phyloP scores from a whole-genome alignment of 2,888 invertebrate species.

The Flexamia atlantica region DNA sequence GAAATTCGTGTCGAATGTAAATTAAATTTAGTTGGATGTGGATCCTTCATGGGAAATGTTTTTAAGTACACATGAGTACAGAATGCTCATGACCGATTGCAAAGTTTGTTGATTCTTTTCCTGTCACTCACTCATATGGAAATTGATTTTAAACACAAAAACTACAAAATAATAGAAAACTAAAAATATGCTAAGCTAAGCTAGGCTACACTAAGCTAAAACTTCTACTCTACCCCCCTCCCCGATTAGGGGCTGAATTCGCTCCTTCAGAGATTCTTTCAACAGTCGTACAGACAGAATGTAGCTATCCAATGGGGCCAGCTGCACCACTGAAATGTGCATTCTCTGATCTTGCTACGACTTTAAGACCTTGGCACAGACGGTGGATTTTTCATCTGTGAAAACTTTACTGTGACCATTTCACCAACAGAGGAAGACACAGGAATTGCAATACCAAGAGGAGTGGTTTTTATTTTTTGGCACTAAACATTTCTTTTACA shows the following conservation, averaged over 20 bases:
- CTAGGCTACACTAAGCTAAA: conserved; percentile 35
- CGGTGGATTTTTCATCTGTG: too few species aligned
- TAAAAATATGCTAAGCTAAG: conserved; percentile 41
- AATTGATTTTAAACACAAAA: neutral
- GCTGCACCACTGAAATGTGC: conserved; percentile 32
- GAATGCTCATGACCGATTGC: neutral
- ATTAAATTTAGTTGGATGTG: too few species aligned
- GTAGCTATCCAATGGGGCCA: neutral
- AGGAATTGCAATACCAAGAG: too few species aligned
- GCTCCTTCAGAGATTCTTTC: conserved; percentile 43
- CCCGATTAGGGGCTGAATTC: conserved; percentile 47
- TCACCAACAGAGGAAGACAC: too few species aligned
- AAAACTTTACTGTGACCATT: too few species aligned
- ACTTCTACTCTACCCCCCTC: conserved; percentile 16
- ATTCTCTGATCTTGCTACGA: neutral
- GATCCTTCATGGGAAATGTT: too few species aligned
- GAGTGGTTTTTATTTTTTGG: too few species aligned
- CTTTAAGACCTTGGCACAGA: too few species aligned
- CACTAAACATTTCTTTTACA: too few species aligned
- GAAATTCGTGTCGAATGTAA: too few species aligned
- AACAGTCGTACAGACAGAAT: conserved; percentile 36
- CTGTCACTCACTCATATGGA: neutral
- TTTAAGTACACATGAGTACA: too few species aligned
- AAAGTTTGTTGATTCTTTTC: neutral
- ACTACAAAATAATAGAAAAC: conserved; percentile 15